Evolutionary conservation across 2,113 vertebrate genomes (phyloP), one percentile per base, ranked within the genome.

Genomic region (Tenebrosternarchus preto): DNA sequence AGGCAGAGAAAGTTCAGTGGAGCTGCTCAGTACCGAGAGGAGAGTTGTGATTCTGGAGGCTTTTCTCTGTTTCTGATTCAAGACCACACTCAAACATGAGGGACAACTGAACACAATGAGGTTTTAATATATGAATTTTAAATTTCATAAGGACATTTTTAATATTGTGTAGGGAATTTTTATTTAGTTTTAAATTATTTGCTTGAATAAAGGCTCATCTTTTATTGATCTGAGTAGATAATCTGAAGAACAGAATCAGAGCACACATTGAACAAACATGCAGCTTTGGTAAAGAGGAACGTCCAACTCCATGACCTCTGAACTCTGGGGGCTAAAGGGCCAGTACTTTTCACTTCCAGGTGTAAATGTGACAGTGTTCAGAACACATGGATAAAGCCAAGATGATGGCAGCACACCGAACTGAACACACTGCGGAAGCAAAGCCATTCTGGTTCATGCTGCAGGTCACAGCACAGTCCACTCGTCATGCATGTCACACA

Each of bases 401-500:
- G 63, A 31, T 19, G 16, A 64, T 17, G 1, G 11, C 27, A 9
- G 11, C 64, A 36, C 8, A 20, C 63, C 5, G 5, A 29, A 17
- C 63, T 17, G 16, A 33, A 66, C 29, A 33, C 8, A 12, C 11
- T 4, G n/a, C n/a, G n/a, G n/a, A n/a, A 16, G 15, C 63, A 33
- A 1, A 31, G 12, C 43, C 63, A 4, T 66, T 33, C 1, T 2
- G 29, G 17, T 66, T 20, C 63, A 66, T 66, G 63, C 29, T 3
- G 7, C 29, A 20, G 63, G 60, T 29, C 3, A 1, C 4, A n/a
- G 63, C 63, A 66, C 2, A 0, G 27, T 66, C 29, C 5, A 50
- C 43, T 15, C 39, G 22, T 5, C 80, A 76, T 66, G 73, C 80
- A 76, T 24, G 20, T 27, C 63, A 56, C 55, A 8, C 43, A 56